These are phyloP conservation scores for Cancer borealis DNA, from an alignment of 2,888 invertebrate genomes.

Conservation along the genomic window DNA sequence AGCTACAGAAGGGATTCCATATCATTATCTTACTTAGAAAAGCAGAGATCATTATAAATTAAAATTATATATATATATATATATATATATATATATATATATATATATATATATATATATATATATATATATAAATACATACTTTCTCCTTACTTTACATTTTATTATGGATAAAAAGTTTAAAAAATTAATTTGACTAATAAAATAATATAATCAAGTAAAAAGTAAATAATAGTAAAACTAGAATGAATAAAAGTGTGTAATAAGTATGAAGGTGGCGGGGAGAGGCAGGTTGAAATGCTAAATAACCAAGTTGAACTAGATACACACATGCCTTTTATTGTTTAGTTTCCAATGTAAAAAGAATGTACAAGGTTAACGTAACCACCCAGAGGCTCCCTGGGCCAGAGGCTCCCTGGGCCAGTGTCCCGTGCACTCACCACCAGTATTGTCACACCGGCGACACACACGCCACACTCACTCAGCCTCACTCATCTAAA, in stretches of 20 bases:
- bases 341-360: constrained; percentile 5
- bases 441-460: constrained; percentile 46
- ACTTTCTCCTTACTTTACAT: constrained; percentile 66
- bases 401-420: too few relatives aligned
- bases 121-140: constrained; percentile 66
- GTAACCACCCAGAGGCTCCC: not conserved
- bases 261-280: constrained; percentile 53
- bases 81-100: constrained; percentile 59
- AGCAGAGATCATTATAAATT: constrained; percentile 68
- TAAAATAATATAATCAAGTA: not conserved
- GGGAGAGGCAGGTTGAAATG: constrained; percentile 55
- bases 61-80: constrained; percentile 68
- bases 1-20: constrained; percentile 66
- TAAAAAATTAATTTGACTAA: constrained; percentile 41
- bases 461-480: constrained; percentile 58
- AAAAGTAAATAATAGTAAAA: too few relatives aligned
- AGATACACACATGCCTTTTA: constrained; percentile 57
- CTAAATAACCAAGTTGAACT: constrained; percentile 54
- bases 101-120: constrained; percentile 32
- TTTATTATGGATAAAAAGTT: constrained; percentile 66
- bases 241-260: constrained; percentile 52
- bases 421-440: not conserved
- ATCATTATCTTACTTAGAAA: constrained; percentile 68
- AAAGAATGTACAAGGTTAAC: constrained; percentile 57
- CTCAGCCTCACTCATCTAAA: constrained; percentile 64